Percentiles rank a stretch among this genome's conserved stretches.
Conservation (phyloP, 2,113 vertebrate genomes). For the Notechis scutatus region DNA sequence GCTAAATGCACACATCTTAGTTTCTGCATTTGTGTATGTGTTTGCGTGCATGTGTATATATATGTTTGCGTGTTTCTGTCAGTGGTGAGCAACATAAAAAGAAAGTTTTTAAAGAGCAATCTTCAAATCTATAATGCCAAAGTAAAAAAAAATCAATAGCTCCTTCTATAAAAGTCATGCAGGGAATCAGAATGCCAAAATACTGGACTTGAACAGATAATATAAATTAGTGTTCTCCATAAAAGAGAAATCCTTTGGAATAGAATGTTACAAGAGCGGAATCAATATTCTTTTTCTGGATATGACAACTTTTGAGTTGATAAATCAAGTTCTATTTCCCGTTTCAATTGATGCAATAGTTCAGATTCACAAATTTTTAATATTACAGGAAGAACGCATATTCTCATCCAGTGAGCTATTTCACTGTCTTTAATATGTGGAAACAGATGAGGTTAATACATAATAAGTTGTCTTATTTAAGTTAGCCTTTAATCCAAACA, state of each 20-base stretch:
- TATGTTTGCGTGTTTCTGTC: background rate
- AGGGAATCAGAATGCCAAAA: constrained; percentile 43
- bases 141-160: constrained; percentile 45
- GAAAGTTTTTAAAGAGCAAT: constrained; percentile 33
- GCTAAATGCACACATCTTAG: background rate
- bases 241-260: constrained; percentile 51
- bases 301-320: constrained; percentile 35
- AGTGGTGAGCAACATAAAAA: constrained; percentile 26
- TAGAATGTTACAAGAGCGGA: constrained; percentile 37
- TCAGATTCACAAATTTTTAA: constrained; percentile 40
- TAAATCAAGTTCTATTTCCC: constrained; percentile 52
- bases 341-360: constrained; percentile 18
- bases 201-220: constrained; percentile 47
- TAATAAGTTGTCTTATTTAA: background rate
- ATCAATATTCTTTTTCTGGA: constrained; percentile 36
- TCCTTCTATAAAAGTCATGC: constrained; percentile 45
- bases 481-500: constrained; percentile 20
- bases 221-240: constrained; percentile 55
- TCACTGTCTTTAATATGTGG: background rate
- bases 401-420: constrained; percentile 30
- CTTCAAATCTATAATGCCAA: constrained; percentile 28
- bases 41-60: background rate
- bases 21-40: background rate
- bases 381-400: constrained; percentile 12
- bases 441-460: constrained; percentile 29